Percentiles rank a stretch among this genome's conserved stretches.
Conservation (phyloP, 2,797 vertebrate genomes). For the Spinibarbus caldwelli region DNA sequence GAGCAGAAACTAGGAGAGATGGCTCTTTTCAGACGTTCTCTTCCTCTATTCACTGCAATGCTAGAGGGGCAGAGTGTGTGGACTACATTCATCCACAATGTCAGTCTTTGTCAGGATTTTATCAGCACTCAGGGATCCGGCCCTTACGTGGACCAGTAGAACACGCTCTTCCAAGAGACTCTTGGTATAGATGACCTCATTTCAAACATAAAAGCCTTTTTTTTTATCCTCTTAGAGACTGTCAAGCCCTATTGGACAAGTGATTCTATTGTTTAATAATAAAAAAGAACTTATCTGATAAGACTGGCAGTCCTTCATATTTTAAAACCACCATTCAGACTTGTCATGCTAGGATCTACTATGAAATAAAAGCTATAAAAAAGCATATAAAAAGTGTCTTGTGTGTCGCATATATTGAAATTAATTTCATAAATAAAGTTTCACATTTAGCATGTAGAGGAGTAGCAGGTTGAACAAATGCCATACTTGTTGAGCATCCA, state of each 20-base stretch:
- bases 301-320: conserved; percentile 18
- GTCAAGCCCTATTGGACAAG: conserved; percentile 29
- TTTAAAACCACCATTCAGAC: conserved; percentile 43
- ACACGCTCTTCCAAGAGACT: conserved; percentile 49
- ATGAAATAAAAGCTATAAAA: neutral
- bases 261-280: conserved; percentile 11
- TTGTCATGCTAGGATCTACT: conserved; percentile 1
- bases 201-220: conserved; percentile 62
- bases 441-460: neutral
- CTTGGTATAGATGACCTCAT: conserved; percentile 65
- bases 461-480: neutral
- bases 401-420: neutral
- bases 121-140: conserved; percentile 63
- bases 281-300: conserved; percentile 57
- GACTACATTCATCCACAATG: conserved; percentile 70
- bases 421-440: neutral
- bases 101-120: conserved; percentile 66
- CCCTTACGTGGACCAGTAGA: conserved; percentile 54
- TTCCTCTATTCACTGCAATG: conserved; percentile 59
- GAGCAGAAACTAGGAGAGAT: conserved; percentile 33
- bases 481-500: too few species aligned
- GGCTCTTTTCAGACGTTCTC: conserved; percentile 61
- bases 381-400: neutral
- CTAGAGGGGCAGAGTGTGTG: conserved; percentile 48
- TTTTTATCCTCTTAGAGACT: conserved; percentile 43